A percentile compares a stretch with the other conserved stretches of the same genome.
Conservation (phyloP, 2,797 vertebrate species). For the Xenopus petersii region DNA sequence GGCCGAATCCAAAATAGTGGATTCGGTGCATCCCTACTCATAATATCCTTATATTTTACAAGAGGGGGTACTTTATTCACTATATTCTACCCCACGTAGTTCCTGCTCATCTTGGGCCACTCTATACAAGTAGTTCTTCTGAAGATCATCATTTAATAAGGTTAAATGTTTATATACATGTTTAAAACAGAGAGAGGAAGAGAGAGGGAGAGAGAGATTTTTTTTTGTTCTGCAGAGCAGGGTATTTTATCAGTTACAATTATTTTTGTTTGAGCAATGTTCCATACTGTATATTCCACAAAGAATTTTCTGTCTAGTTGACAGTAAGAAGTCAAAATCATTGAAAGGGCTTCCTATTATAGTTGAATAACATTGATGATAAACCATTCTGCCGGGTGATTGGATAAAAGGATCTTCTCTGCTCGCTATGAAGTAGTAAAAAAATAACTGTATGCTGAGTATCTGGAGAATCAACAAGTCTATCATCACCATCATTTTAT, state of each 20-base stretch:
- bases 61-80: no score
- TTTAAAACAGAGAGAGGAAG: no score
- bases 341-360: conserved; percentile 4
- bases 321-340: conserved; percentile 11
- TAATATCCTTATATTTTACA: no score
- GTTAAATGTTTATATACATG: no score
- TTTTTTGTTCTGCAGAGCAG: no score
- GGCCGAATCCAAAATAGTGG: no score
- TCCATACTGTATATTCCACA: background rate
- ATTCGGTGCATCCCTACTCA: no score
- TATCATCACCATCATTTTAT: conserved; percentile 33
- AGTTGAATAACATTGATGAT: conserved; percentile 20
- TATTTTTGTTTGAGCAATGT: background rate
- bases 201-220: no score
- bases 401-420: conserved; percentile 14
- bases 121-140: no score
- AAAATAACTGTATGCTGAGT: conserved; percentile 17
- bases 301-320: conserved; percentile 15
- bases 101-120: no score
- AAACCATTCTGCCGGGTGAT: conserved; percentile 22
- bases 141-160: no score
- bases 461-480: conserved; percentile 31
- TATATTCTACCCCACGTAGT: no score
- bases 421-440: conserved; percentile 29
- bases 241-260: background rate